Base-by-base conservation (phyloP, 1,140 invertebrate species). In the Caenorhabditis tropicalis region DNA sequence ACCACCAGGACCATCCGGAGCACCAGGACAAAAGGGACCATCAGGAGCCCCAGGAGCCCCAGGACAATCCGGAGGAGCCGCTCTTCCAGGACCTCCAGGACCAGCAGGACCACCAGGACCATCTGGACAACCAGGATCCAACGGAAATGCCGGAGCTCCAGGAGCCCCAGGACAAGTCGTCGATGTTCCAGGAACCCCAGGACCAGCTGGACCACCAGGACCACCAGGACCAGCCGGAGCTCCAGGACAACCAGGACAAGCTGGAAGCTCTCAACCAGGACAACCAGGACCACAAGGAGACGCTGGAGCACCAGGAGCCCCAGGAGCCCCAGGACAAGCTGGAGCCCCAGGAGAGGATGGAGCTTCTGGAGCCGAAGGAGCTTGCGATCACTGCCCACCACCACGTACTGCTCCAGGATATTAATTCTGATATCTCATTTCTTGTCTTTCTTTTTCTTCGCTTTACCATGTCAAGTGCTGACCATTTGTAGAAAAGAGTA, bases 11-110 rank as follows among this genome's bases (percentile, higher is more conserved):
- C 87, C 86, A 53, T 19, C 86, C 29, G 88, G 88, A 31, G 83
- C 85, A 19, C 39, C 88, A 36, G 88, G 88, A 84, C 88, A 89
- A 80, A 84, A 87, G 27, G 88, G 89, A 83, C 81, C 82, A 27
- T 39, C 83, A 46, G 87, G 87, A 82, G 80, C 88, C 27, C 83
- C 83, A 79, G 83, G 83, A 85, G 48, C 89, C 48, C 90, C 89
- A 53, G 90, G 90, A 53, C 36, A 83, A 21, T 31, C 81, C 21
- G 90, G 90, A 81, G 89, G 89, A 87, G 88, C 90, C 43, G 90
- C 90, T 81, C 82, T 88, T 58, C 79, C 46, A 43, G 86, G 83
- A 85, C 79, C 39, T 19, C 43, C 81, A 46, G 81, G 79, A 80
- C 83, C 80, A 89, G 39, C 88, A 36, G 89, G 89, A 82, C 82